Evolutionary conservation across 2,113 vertebrate species (phyloP).

Genomic region (Scatophagus argus): DNA sequence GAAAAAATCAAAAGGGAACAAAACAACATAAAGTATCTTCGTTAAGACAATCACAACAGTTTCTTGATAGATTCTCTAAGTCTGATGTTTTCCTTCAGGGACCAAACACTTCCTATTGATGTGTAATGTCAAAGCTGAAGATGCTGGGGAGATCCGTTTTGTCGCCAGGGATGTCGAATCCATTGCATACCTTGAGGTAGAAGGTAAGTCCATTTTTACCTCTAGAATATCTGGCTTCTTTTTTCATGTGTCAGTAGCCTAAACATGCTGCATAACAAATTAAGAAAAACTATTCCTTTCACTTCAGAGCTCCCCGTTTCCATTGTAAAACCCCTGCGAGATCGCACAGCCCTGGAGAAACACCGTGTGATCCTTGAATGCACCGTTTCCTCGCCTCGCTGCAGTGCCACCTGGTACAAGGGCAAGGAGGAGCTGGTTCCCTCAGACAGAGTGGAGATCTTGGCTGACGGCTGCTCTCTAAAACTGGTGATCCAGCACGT

Average conservation of each 20-base stretch:
- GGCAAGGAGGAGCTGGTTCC: slow-evolving; percentile 85
- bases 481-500: slow-evolving; percentile 91
- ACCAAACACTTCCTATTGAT: slow-evolving; percentile 91
- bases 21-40: background rate
- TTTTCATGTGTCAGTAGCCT: background rate
- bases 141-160: slow-evolving; percentile 90
- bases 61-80: background rate
- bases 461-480: slow-evolving; percentile 88
- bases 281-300: background rate
- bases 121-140: slow-evolving; percentile 86
- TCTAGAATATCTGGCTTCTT: background rate
- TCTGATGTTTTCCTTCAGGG: slow-evolving; percentile 77
- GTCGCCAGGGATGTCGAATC: slow-evolving; percentile 84
- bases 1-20: background rate
- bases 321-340: slow-evolving; percentile 91
- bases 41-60: background rate
- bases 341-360: slow-evolving; percentile 90
- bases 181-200: slow-evolving; percentile 85
- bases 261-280: background rate
- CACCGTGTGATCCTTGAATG: slow-evolving; percentile 94
- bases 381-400: slow-evolving; percentile 87
- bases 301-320: slow-evolving; percentile 88
- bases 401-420: slow-evolving; percentile 87
- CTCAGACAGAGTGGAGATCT: slow-evolving; percentile 87
- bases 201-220: slow-evolving; percentile 82